Base-by-base conservation (phyloP, 2,888 invertebrate genomes). In the Gibbula magus region DNA sequence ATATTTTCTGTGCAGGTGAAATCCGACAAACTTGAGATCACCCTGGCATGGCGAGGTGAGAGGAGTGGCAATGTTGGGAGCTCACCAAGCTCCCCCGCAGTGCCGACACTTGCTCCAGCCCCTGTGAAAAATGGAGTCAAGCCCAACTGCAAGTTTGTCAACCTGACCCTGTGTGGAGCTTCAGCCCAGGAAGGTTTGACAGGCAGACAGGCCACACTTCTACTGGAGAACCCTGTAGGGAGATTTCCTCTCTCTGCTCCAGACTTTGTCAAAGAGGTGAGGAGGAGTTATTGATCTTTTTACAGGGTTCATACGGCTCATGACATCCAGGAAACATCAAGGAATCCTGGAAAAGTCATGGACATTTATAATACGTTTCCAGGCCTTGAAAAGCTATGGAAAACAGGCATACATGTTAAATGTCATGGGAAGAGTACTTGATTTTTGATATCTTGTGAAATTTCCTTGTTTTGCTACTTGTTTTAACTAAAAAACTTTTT, bases 11-110 rank as follows among this genome's bases (percentile, higher is more conserved):
- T 95, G 87, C 95, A 95, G 89, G 92, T 97, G 35, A 97, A 97
- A 92, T 96, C 96, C 20, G 94, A 95, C 25, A 94, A 95, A 80
- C 93, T 97, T 79, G 95, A 95, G 82, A 93, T 97, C 79, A 94
- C 95, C 3, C 95, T 97, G 20, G 80, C 39, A 2, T 70, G 66
- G 66, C 56, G 51, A 39, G 35, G 76, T 10, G 56, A 22, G 5
- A 51, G 18, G 10, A 10, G 52, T 25, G 32, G 75, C 35, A 52
- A 39, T 32, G 20, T 13, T 10, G 66, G 22, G 16, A 35, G 18
- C 10, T 29, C 29, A 52, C 53, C 67, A 16, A 70, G 39, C 22
- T 53, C 67, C 52, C 25, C 54, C n/a, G 16, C 67, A 1, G 75
- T 45, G 0, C 54, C 78, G 22, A 2, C 45, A 5, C 82, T 89